Conservation (phyloP, 2,888 invertebrate genomes). For the Zelleria hepariella region DNA sequence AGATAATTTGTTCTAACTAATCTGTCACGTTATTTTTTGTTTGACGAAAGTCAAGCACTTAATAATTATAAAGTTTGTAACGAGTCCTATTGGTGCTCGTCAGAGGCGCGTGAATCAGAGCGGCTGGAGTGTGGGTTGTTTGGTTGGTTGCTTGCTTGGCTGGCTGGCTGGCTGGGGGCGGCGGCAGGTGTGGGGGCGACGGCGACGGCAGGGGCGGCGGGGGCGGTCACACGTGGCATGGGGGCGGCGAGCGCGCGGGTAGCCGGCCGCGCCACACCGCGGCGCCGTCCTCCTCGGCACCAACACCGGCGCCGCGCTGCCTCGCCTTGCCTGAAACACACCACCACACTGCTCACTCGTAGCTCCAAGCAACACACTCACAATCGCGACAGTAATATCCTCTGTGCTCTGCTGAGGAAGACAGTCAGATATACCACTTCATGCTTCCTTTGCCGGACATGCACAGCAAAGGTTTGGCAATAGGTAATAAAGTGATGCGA, state of each 20-base stretch:
- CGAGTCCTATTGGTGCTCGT: slow-evolving; percentile 27
- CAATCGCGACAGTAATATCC: neutral
- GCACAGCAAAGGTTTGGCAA: neutral
- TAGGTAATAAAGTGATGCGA: neutral
- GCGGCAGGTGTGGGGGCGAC: slow-evolving; percentile 12
- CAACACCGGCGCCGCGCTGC: slow-evolving; percentile 25
- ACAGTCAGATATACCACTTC: neutral
- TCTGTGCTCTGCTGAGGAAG: neutral
- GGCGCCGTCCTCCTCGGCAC: slow-evolving; percentile 13
- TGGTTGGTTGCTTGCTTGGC: neutral
- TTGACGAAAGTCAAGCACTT: neutral
- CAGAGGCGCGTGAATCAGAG: slow-evolving; percentile 12
- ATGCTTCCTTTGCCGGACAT: neutral
- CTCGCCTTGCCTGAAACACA: slow-evolving; percentile 53
- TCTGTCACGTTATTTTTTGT: neutral
- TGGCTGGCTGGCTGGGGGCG: slow-evolving; percentile 7
- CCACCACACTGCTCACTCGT: neutral
- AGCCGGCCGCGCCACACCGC: slow-evolving; percentile 50
- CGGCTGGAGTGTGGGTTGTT: slow-evolving; percentile 15
- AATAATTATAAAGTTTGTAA: neutral
- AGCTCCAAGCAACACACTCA: neutral
- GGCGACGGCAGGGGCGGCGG: slow-evolving; percentile 11
- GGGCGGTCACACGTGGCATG: slow-evolving; percentile 47
- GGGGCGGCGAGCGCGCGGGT: slow-evolving; percentile 52
- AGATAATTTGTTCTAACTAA: slow-evolving; percentile 1